Evolutionary conservation across 2,113 vertebrate species (phyloP).

Genomic region (Narcine bancroftii): DNA sequence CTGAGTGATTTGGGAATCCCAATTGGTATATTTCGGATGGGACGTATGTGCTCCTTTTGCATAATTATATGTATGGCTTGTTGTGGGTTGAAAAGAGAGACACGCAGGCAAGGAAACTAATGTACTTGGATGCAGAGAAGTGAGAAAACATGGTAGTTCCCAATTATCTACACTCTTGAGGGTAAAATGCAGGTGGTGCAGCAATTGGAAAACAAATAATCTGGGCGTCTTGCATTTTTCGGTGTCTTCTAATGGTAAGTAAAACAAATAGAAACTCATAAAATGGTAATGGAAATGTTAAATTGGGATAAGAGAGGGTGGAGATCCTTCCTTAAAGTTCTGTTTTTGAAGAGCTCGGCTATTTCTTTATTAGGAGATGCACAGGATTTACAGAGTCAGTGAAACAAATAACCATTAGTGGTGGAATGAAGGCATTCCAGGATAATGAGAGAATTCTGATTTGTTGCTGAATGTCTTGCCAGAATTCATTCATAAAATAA

Average conservation of each 20-base stretch:
- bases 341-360: too few species aligned
- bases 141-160: background rate
- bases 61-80: background rate
- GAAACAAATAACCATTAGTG: background rate
- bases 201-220: background rate
- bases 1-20: too few species aligned
- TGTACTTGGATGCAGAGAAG: background rate
- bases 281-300: background rate
- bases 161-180: background rate
- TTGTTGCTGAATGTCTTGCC: background rate
- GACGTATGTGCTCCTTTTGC: background rate
- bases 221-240: background rate
- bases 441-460: background rate
- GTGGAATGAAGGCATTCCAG: background rate
- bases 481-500: background rate
- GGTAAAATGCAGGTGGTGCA: background rate
- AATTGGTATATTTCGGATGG: background rate
- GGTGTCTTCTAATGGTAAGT: background rate
- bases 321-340: too few species aligned
- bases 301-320: background rate
- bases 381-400: too few species aligned
- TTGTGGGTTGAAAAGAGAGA: background rate
- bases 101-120: background rate
- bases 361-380: too few species aligned
- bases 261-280: background rate